Conservation (phyloP, 2,797 vertebrate genomes). For the Thunnus albacares region DNA sequence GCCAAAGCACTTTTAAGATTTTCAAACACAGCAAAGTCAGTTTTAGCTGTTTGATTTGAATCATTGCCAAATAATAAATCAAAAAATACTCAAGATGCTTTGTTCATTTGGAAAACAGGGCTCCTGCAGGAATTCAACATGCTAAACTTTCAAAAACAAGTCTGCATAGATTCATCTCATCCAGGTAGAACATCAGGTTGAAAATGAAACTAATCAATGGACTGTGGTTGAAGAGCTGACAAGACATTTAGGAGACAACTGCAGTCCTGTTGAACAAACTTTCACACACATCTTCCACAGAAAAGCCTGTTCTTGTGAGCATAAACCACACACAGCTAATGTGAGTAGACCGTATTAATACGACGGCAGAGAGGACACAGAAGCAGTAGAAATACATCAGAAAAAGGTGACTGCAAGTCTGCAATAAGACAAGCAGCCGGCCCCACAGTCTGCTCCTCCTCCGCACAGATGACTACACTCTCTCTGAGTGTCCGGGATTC, state of each 20-base stretch:
- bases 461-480: conserved; percentile 22
- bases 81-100: background rate
- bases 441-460: conserved; percentile 24
- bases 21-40: background rate
- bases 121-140: too few species aligned
- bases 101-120: background rate
- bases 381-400: conserved; percentile 33
- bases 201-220: background rate
- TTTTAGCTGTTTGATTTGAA: background rate
- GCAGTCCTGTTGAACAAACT: background rate
- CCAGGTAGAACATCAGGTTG: background rate
- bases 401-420: conserved; percentile 36
- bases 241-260: background rate
- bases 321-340: background rate
- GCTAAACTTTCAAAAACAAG: background rate
- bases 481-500: conserved; percentile 45
- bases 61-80: background rate
- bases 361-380: conserved; percentile 31
- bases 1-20: background rate
- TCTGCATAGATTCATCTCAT: background rate
- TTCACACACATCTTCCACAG: background rate
- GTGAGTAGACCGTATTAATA: background rate
- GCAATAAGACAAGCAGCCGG: conserved; percentile 30
- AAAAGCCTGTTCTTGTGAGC: background rate
- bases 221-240: background rate